These are phyloP conservation scores for Podarcis siculus DNA, from an alignment of 2,797 vertebrate species.

Conservation along the genomic window DNA sequence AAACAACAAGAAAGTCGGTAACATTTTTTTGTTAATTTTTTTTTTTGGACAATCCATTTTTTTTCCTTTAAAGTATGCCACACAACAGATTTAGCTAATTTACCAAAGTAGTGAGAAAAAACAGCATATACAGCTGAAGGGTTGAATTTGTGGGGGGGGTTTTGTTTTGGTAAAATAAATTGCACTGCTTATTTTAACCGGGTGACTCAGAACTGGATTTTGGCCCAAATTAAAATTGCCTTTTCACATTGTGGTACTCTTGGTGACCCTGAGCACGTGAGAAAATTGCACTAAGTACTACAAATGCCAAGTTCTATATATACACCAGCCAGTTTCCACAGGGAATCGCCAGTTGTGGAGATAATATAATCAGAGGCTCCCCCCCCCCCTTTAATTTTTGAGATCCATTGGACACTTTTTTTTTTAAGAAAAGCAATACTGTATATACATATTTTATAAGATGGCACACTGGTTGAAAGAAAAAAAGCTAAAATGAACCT, in stretches of 20 bases:
- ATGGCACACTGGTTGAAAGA: slow-evolving; percentile 81
- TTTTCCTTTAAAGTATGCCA: slow-evolving; percentile 47
- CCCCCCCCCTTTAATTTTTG: slow-evolving; percentile 9
- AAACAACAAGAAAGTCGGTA: slow-evolving; percentile 63
- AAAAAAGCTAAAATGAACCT: slow-evolving; percentile 81
- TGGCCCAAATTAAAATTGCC: slow-evolving; percentile 37
- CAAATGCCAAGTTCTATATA: slow-evolving; percentile 9
- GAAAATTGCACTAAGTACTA: slow-evolving; percentile 17
- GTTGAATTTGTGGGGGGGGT: too few species aligned
- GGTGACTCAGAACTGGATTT: neutral
- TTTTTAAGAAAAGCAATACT: slow-evolving; percentile 40
- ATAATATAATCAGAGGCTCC: neutral
- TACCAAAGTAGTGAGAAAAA: slow-evolving; percentile 11
- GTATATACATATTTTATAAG: slow-evolving; percentile 68
- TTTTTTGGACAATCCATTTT: slow-evolving; percentile 20
- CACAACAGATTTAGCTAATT: neutral
- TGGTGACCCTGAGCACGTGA: slow-evolving; percentile 35
- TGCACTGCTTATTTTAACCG: neutral
- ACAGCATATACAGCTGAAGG: neutral
- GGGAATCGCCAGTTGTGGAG: slow-evolving; percentile 33
- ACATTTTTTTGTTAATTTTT: slow-evolving; percentile 51
- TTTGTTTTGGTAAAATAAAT: neutral
- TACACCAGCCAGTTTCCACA: slow-evolving; percentile 48
- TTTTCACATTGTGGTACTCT: slow-evolving; percentile 51
- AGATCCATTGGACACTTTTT: slow-evolving; percentile 44